Percentiles rank a stretch among this genome's conserved stretches.
Evolutionary conservation across 2,797 vertebrate genomes (phyloP).

Genomic region (Stomatorhinus walkeri): DNA sequence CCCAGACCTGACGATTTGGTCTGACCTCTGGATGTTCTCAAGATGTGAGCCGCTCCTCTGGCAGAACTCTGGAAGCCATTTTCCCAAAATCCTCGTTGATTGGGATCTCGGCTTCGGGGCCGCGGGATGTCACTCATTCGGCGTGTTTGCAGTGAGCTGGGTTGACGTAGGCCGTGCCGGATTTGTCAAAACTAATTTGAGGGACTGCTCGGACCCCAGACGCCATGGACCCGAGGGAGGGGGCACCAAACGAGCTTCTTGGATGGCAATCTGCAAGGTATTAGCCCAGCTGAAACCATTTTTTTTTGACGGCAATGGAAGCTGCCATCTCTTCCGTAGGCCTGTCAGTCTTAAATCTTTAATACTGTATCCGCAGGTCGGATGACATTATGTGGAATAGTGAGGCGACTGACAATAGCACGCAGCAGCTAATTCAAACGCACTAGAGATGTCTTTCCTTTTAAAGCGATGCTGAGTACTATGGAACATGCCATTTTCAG

Average conservation of each 20-base stretch:
- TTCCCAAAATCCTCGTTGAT: slow-evolving; percentile 48
- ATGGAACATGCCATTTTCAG: neutral
- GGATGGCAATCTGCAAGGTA: slow-evolving; percentile 41
- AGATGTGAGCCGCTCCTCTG: slow-evolving; percentile 52
- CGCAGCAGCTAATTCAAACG: neutral
- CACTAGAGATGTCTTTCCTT: neutral
- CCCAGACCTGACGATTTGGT: slow-evolving; percentile 50
- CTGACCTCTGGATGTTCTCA: slow-evolving; percentile 51
- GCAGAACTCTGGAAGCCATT: slow-evolving; percentile 70
- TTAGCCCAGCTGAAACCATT: slow-evolving; percentile 29
- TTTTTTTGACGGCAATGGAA: slow-evolving; percentile 13
- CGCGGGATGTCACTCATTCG: slow-evolving; percentile 33
- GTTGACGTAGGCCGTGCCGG: slow-evolving; percentile 44
- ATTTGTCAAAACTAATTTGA: slow-evolving; percentile 63
- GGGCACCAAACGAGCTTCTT: slow-evolving; percentile 36
- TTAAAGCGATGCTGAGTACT: neutral
- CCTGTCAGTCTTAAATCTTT: slow-evolving; percentile 13
- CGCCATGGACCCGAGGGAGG: slow-evolving; percentile 16
- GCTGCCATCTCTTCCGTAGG: slow-evolving; percentile 4
- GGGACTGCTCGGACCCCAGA: slow-evolving; percentile 42
- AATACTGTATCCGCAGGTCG: neutral
- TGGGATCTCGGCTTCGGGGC: slow-evolving; percentile 43
- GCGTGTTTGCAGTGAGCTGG: slow-evolving; percentile 50
- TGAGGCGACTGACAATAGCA: neutral
- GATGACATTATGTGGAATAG: neutral